Evolutionary conservation across 2,888 invertebrate species (phyloP).

Genomic region (Tipula unca): DNA sequence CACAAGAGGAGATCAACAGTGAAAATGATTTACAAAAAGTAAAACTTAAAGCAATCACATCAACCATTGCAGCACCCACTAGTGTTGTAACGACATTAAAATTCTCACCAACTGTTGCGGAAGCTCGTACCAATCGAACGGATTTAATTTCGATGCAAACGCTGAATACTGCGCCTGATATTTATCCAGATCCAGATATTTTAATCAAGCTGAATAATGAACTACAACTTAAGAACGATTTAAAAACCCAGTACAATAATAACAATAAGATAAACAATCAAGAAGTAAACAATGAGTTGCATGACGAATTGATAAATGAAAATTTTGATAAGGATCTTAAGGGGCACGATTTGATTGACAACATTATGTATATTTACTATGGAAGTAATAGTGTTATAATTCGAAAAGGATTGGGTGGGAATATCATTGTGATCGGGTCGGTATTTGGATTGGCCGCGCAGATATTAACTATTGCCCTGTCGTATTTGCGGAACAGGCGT

Average conservation of each 20-base stretch:
- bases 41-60: background rate
- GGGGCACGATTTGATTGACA: conserved; percentile 63
- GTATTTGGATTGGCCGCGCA: conserved; percentile 46
- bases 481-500: conserved; percentile 27
- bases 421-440: conserved; percentile 43
- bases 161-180: conserved; percentile 22
- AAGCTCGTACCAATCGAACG: background rate
- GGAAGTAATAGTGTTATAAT: conserved; percentile 46
- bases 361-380: conserved; percentile 64
- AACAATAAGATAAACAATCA: background rate
- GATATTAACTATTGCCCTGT: conserved; percentile 43
- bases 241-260: background rate
- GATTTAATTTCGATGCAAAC: background rate
- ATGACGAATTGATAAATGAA: conserved; percentile 18
- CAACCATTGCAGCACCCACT: background rate
- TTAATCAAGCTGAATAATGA: background rate
- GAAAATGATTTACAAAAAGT: background rate
- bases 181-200: conserved; percentile 28
- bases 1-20: background rate
- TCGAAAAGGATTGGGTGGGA: conserved; percentile 46
- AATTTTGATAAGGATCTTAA: conserved; percentile 44
- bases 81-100: background rate
- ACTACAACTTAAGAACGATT: background rate
- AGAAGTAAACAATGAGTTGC: background rate
- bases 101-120: background rate